phyloP scores from a whole-genome alignment of 2,797 vertebrate genomes.

The Neoniphon sammara region DNA sequence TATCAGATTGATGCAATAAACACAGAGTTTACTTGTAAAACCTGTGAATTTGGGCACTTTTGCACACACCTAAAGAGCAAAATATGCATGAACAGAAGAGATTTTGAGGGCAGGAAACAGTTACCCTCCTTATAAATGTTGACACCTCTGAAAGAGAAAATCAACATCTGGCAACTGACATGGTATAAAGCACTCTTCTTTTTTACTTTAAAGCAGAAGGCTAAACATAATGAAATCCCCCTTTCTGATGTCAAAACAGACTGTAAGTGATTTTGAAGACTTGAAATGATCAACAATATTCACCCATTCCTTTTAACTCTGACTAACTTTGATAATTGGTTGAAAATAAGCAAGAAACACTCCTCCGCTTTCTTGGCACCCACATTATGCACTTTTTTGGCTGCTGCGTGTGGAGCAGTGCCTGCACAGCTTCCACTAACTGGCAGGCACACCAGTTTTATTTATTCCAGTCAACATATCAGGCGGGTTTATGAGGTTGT shows the following conservation, averaged over 20 bases:
- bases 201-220: constrained; percentile 4
- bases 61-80: background rate
- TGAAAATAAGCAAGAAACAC: background rate
- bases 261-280: background rate
- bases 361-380: background rate
- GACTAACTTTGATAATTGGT: background rate
- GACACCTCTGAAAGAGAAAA: background rate
- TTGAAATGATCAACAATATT: background rate
- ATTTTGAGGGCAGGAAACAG: background rate
- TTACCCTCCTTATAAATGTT: background rate
- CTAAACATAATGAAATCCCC: constrained; percentile 3
- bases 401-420: background rate
- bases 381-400: background rate
- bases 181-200: background rate
- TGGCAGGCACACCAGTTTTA: constrained; percentile 5
- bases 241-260: background rate
- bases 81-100: background rate
- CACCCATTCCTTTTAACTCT: background rate
- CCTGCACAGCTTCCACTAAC: background rate
- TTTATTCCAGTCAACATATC: constrained; percentile 5
- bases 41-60: background rate
- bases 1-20: no score
- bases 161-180: background rate
- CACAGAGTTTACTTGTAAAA: background rate
- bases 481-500: background rate